These are phyloP conservation scores for Latrodectus geometricus DNA, from an alignment of 1,140 invertebrate genomes.

Conservation along the genomic window DNA sequence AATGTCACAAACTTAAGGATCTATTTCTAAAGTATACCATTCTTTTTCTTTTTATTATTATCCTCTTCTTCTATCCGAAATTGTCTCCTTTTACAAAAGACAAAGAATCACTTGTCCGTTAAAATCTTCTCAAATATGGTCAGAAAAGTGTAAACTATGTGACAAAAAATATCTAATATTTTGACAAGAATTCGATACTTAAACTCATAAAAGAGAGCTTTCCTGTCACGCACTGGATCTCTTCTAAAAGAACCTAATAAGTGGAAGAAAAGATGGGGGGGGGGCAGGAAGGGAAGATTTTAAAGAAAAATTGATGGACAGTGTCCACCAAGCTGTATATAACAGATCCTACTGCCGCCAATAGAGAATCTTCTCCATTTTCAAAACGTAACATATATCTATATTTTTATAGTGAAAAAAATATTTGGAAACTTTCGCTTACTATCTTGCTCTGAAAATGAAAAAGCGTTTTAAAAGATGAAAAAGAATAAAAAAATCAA, in stretches of 20 bases:
- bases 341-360: neutral
- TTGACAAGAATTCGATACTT: constrained; percentile 59
- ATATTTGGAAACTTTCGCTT: constrained; percentile 45
- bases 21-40: neutral
- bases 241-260: constrained; percentile 29
- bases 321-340: constrained; percentile 23
- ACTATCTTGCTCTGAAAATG: constrained; percentile 33
- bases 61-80: neutral
- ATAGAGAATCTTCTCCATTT: neutral
- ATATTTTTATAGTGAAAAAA: constrained; percentile 17
- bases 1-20: neutral
- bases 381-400: constrained; percentile 49
- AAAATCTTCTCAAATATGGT: constrained; percentile 52
- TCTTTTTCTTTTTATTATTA: neutral
- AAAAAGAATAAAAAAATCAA: constrained; percentile 40
- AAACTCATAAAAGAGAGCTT: constrained; percentile 54
- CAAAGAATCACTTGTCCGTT: constrained; percentile 43
- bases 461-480: neutral
- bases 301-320: constrained; percentile 18
- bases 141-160: constrained; percentile 16
- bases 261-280: neutral
- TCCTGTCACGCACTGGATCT: constrained; percentile 7
- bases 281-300: constrained; percentile 1
- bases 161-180: constrained; percentile 56
- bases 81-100: neutral